Base-by-base conservation (phyloP, 2,797 vertebrate genomes). In the Enoplosus armatus region DNA sequence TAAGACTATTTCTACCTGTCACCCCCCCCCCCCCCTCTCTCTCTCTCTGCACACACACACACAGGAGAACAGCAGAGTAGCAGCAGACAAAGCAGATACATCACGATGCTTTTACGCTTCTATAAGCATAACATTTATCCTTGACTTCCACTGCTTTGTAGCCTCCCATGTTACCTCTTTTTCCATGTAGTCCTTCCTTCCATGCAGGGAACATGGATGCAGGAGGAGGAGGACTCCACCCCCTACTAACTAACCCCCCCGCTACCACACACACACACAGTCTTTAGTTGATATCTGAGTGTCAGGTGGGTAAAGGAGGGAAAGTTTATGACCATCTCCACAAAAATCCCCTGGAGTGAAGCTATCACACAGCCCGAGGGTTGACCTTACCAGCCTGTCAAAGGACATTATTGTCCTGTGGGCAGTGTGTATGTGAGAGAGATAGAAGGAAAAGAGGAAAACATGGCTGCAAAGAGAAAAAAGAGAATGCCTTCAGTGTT, bases 381-480 rank as follows among this genome's bases (percentile, higher is more conserved):
- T 63, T 91, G 91, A 93, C 92, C 91, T 93, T 93, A 88, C 58
- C 88, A 79, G 63, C 72, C 76, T 91, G 90, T 93, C 93, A 90
- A 6, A 85, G 51, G 77, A 69, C 70, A 90, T 94, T 80, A 93
- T 45, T 86, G 83, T 90, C 74, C 64, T 31, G 58, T 86, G 75
- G 67, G 60, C 69, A 75, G 54, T 27, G 35, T 82, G 70, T 33
- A 16, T 73, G 76, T 60, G 61, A 63, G 29, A 39, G 45, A 39
- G 29, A 56, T 43, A 61, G 59, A 47, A 67, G 9, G n/a, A 58
- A 71, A 69, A 39, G 1, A n/a, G 41, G 5, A 47, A 50, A 64
- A 68, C 55, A 82, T 47, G 53, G 53, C 63, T 43, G 18, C 31
- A 33, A n/a, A 71, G 39, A 54, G 33, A 56, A 60, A 18, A 27